Base-by-base conservation (phyloP, 2,113 vertebrate species). In the Hystrix cristata region DNA sequence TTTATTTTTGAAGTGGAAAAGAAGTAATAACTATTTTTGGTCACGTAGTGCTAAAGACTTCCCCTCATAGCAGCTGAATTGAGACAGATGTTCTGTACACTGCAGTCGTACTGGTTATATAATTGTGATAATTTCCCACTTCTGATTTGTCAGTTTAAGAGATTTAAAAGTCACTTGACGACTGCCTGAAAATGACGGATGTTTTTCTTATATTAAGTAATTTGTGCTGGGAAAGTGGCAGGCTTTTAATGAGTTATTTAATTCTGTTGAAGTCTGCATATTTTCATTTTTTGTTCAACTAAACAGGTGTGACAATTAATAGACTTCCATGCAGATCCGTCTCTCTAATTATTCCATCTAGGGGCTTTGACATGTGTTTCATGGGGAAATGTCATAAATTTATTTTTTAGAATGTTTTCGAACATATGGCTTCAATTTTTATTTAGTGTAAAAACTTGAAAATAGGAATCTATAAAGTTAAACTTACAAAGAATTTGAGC, bases 241-340 rank as follows among this genome's bases (percentile, higher is more conserved):
- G 81, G 29, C 48, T 67, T 93, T 95, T 95, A 92, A 90, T 95
- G 95, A 94, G 60, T 91, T 87, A 62, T 92, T 94, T 19, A 97
- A 92, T 98, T 97, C 78, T 96, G 31, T 92, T 87, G n/a, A 96
- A 96, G 84, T 92, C n/a, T 96, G 81, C 69, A 92, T 78, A 69
- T 95, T 90, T 95, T 84, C 57, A 69, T 90, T 60, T 76, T 94
- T 96, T 95, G 69, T 95, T 92, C 88, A 93, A 57, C 29, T 95
- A 93, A 95, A 94, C 95, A 97, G 96, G 95, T 98, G 97, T 90
- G 95, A 82, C 87, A 96, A 92, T 96, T 96, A 96, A 78, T 31
- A 92, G 71, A 93, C 91, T 43, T 76, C 55, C 62, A 79, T 1
- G 6, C 3, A 90, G 51, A 91, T 94, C 51, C 43, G 38, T 76